Evolutionary conservation across 2,797 vertebrate genomes (phyloP).

Genomic region (Rhadinocentrus ornatus): DNA sequence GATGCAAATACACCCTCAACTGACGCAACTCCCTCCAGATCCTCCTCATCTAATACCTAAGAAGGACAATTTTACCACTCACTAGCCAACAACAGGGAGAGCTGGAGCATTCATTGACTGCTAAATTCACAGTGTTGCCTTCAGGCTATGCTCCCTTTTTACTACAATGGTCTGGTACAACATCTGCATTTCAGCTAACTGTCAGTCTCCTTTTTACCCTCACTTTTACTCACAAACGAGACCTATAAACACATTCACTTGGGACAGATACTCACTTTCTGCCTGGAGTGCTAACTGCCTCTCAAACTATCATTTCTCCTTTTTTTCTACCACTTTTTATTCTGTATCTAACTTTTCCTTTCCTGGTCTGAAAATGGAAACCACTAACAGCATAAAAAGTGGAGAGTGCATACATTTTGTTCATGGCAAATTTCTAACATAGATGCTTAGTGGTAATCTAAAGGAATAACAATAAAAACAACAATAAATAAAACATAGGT

Average conservation of each 20-base stretch:
- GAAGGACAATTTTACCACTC: background rate
- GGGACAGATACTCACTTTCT: constrained; percentile 11
- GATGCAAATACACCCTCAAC: background rate
- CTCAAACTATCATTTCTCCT: background rate
- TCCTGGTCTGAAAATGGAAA: background rate
- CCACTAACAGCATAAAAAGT: background rate
- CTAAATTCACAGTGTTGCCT: constrained; percentile 11
- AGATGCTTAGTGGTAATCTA: background rate
- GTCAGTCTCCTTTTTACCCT: constrained; percentile 3
- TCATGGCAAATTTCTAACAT: background rate
- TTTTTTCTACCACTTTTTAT: background rate
- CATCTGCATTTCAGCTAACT: constrained; percentile 4
- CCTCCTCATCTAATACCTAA: background rate
- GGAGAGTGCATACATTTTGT: background rate
- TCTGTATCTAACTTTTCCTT: background rate
- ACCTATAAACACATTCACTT: background rate
- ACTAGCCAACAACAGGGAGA: background rate
- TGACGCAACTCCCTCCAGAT: background rate
- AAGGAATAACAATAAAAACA: background rate
- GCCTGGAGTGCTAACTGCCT: background rate
- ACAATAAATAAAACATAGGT: background rate
- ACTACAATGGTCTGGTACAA: background rate
- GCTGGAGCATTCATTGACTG: background rate
- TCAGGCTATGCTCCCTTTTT: background rate
- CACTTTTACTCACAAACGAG: constrained; percentile 3